A percentile compares a stretch with the other conserved stretches of the same genome.
phyloP scores from a whole-genome alignment of 2,888 invertebrate genomes.

The Trachelus troglodyta region DNA sequence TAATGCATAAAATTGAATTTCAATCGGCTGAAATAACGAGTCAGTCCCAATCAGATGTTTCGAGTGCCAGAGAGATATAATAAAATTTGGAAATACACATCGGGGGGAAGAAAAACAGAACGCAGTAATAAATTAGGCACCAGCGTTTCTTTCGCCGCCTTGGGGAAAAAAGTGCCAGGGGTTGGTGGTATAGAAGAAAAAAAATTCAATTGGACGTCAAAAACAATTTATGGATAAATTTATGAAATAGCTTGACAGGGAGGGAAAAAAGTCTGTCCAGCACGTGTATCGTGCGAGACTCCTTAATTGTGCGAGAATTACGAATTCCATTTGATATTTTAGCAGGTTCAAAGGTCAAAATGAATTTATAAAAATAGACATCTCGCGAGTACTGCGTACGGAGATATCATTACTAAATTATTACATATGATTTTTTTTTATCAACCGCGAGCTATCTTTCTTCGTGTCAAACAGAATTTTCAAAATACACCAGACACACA shows the following conservation, averaged over 20 bases:
- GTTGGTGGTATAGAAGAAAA: background rate
- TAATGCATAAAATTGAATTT: conserved; percentile 49
- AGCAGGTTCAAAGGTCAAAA: background rate
- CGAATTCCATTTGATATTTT: background rate
- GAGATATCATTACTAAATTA: background rate
- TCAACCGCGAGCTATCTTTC: background rate
- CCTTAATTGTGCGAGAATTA: background rate
- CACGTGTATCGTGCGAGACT: background rate
- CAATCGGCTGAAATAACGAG: conserved; percentile 28
- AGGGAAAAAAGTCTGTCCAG: background rate
- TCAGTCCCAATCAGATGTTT: background rate
- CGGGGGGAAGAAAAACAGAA: background rate
- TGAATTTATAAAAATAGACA: background rate
- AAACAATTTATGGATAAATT: background rate
- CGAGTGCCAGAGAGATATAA: background rate
- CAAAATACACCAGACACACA: background rate
- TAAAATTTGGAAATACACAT: background rate
- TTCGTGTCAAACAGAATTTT: background rate
- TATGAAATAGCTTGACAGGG: background rate
- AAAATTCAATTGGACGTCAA: background rate
- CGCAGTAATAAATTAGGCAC: background rate
- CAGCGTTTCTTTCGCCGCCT: background rate
- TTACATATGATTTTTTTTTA: background rate
- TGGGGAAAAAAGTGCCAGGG: too few species aligned
- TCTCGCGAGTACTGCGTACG: background rate